Percentiles rank a stretch among this genome's conserved stretches.
Conservation (phyloP, 2,888 invertebrate species). For the Dyspetes luteomarginatus region DNA sequence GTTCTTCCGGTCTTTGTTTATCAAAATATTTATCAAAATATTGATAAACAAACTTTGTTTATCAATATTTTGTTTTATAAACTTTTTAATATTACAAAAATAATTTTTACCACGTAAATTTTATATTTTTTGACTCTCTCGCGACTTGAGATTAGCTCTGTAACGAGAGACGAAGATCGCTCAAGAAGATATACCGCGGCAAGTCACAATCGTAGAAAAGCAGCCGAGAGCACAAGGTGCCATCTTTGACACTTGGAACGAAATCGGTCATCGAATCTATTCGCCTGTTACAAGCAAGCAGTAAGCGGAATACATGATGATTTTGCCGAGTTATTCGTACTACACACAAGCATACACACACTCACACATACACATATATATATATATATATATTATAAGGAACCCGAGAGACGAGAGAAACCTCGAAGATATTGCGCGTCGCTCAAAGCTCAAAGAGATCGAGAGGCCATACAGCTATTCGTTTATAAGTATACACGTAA, state of each 20-base stretch:
- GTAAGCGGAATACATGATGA: conserved; percentile 45
- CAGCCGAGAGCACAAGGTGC: not conserved
- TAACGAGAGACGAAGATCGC: not conserved
- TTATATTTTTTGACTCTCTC: not conserved
- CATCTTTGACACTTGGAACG: conserved; percentile 31
- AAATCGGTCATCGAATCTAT: conserved; percentile 56
- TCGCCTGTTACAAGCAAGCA: conserved; percentile 21
- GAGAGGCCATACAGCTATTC: conserved; percentile 42
- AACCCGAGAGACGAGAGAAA: conserved; percentile 42
- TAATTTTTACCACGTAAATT: not conserved
- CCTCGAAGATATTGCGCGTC: conserved; percentile 49
- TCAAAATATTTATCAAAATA: no score
- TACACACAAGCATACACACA: not conserved
- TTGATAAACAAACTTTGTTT: no score
- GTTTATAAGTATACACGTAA: conserved; percentile 53
- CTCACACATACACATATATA: no score
- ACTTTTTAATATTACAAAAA: no score
- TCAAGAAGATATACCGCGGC: not conserved
- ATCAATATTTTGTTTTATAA: no score
- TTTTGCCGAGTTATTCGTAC: conserved; percentile 9
- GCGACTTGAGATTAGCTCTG: not conserved
- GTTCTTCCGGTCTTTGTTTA: no score
- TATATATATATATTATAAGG: not conserved
- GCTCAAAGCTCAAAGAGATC: conserved; percentile 65
- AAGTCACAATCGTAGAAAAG: not conserved